Evolutionary conservation across 1,140 invertebrate species (phyloP).

Genomic region (Pissodes strobi): DNA sequence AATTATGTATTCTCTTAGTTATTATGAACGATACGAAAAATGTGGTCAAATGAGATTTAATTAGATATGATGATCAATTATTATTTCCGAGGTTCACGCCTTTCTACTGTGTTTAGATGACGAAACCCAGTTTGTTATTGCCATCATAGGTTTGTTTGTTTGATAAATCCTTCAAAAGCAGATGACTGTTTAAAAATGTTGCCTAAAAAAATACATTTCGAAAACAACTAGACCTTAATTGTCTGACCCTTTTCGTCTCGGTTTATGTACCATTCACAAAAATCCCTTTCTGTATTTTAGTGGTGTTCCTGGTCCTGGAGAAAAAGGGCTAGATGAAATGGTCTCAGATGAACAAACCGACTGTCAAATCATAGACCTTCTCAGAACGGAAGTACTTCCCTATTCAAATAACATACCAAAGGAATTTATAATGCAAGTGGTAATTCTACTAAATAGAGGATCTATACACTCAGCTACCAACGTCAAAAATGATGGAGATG

Average conservation of each 20-base stretch:
- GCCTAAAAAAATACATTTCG: neutral
- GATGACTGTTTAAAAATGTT: too few species aligned
- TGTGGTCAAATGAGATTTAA: too few species aligned
- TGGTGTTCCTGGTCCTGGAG: constrained; percentile 63
- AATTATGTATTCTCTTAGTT: too few species aligned
- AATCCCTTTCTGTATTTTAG: constrained; percentile 37
- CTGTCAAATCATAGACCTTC: constrained; percentile 84
- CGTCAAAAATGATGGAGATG: constrained; percentile 72
- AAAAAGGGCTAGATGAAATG: constrained; percentile 79
- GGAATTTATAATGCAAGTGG: constrained; percentile 84
- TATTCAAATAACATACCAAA: constrained; percentile 78
- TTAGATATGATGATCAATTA: too few species aligned
- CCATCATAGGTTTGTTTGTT: too few species aligned
- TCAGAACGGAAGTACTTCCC: constrained; percentile 85
- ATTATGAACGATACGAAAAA: too few species aligned
- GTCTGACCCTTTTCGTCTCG: neutral
- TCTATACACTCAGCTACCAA: constrained; percentile 89
- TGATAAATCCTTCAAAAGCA: too few species aligned
- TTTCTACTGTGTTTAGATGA: too few species aligned
- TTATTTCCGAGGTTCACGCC: too few species aligned
- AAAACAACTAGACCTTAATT: too few species aligned
- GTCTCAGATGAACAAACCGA: constrained; percentile 83
- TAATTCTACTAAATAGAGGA: constrained; percentile 89
- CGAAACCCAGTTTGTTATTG: too few species aligned
- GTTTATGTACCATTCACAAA: neutral